Conservation (phyloP, 2,797 vertebrate genomes). For the Hippopotamyrus pictus region DNA sequence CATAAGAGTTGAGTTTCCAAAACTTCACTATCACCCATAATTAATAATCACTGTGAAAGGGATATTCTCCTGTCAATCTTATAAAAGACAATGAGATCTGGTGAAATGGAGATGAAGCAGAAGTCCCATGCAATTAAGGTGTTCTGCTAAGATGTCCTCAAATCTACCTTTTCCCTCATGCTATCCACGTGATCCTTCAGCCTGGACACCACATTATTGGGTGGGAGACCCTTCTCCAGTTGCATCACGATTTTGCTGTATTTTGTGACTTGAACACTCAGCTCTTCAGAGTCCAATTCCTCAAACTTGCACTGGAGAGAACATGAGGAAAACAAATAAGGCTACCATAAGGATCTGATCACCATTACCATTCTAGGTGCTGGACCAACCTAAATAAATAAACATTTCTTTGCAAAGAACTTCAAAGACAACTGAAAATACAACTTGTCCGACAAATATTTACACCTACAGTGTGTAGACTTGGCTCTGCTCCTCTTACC, state of each 20-base stretch:
- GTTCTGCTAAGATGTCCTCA: not conserved
- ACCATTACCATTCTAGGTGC: not conserved
- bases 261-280: constrained; percentile 65
- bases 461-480: not conserved
- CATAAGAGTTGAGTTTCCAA: not conserved
- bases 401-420: not conserved
- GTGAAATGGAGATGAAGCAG: not conserved
- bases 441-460: not conserved
- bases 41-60: not conserved
- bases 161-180: constrained; percentile 64
- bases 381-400: not conserved
- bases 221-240: constrained; percentile 74
- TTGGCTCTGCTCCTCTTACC: constrained; percentile 47
- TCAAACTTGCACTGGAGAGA: constrained; percentile 51
- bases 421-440: not conserved
- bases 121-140: not conserved
- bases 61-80: not conserved
- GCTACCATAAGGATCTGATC: not conserved
- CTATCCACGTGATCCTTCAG: constrained; percentile 70
- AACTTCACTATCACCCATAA: not conserved
- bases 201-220: constrained; percentile 62
- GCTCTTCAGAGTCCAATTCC: constrained; percentile 64
- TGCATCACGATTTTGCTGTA: constrained; percentile 69
- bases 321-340: not conserved
- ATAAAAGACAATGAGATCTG: not conserved